phyloP scores from a whole-genome alignment of 1,140 invertebrate genomes.

The Philopotamus ludificatus region DNA sequence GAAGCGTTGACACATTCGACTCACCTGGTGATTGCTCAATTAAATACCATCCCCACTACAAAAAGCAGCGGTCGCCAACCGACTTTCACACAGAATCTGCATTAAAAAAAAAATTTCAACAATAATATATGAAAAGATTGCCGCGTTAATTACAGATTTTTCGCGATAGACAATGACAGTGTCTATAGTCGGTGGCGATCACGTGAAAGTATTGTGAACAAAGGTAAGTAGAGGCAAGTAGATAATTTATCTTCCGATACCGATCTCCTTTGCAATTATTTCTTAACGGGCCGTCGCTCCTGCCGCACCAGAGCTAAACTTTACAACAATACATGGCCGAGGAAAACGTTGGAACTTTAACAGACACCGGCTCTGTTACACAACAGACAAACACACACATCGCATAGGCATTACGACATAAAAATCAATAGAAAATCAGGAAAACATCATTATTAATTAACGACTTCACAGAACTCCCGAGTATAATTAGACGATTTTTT shows the following conservation, averaged over 20 bases:
- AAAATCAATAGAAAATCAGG: background rate
- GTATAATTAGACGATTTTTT: no score
- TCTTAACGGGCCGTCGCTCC: conserved; percentile 29
- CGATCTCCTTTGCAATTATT: conserved; percentile 30
- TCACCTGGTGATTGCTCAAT: conserved; percentile 2
- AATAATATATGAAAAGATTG: no score
- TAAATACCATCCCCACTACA: background rate
- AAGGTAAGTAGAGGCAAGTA: conserved; percentile 28
- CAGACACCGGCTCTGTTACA: no score
- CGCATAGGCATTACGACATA: background rate
- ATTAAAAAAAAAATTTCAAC: no score
- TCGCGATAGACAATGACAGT: conserved; percentile 30
- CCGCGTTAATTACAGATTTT: conserved; percentile 2
- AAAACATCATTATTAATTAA: background rate
- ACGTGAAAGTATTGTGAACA: conserved; percentile 30
- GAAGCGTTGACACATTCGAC: background rate
- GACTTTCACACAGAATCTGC: no score
- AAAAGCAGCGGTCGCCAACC: background rate
- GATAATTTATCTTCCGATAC: conserved; percentile 32
- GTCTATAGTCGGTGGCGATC: conserved; percentile 23
- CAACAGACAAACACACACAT: conserved; percentile 1
- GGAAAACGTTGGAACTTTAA: background rate
- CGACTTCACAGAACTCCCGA: no score
- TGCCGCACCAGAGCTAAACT: conserved; percentile 23
- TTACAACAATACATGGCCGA: conserved; percentile 23